Conservation (phyloP, 2,797 vertebrate species). For the Pteronotus mesoamericanus region DNA sequence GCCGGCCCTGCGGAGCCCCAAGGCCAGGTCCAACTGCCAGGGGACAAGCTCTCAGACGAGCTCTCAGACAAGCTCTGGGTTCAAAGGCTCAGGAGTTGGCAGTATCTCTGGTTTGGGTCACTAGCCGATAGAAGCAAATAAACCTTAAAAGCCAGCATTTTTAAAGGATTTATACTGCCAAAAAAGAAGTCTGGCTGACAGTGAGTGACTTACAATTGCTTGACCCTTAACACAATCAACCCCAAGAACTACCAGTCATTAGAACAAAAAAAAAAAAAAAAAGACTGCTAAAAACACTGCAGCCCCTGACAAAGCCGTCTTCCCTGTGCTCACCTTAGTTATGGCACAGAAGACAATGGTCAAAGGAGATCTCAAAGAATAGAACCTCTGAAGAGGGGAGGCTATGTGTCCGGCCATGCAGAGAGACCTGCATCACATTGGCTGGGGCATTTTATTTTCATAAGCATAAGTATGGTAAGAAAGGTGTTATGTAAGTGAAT, state of each 20-base stretch:
- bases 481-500: neutral
- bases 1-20: neutral
- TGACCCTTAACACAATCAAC: neutral
- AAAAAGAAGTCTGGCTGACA: neutral
- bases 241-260: neutral
- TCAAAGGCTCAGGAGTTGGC: neutral
- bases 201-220: neutral
- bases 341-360: neutral
- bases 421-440: neutral
- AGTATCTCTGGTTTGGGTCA: neutral
- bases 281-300: neutral
- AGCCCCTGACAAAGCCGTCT: neutral
- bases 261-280: neutral
- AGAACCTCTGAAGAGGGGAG: neutral
- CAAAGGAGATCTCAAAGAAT: neutral
- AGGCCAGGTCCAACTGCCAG: neutral
- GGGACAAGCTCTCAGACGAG: neutral
- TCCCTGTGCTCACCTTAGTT: neutral
- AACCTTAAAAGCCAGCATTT: neutral
- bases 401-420: neutral
- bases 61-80: neutral
- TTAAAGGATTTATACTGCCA: neutral
- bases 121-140: neutral
- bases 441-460: neutral
- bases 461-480: neutral